phyloP scores from a whole-genome alignment of 2,888 invertebrate species.

The Cheilosia grossa region DNA sequence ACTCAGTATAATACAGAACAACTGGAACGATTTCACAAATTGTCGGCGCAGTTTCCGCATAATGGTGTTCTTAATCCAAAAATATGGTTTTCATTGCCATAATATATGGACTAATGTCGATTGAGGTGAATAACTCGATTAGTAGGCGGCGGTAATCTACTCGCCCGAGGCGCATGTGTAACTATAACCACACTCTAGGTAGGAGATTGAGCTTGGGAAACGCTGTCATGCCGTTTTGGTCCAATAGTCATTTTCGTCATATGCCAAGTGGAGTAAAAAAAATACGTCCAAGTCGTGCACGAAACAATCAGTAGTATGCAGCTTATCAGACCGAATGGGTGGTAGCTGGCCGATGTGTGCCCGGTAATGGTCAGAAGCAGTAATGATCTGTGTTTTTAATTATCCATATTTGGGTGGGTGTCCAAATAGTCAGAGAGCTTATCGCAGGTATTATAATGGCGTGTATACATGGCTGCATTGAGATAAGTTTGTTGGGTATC shows the following conservation, averaged over 20 bases:
- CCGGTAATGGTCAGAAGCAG: constrained; percentile 20
- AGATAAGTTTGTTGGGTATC: constrained; percentile 31
- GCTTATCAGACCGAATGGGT: constrained; percentile 45
- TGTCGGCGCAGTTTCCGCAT: constrained; percentile 28
- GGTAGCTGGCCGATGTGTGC: constrained; percentile 17
- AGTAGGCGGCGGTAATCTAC: constrained; percentile 48
- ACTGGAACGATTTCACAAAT: constrained; percentile 32
- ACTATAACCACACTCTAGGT: not conserved
- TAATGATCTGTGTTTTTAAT: constrained; percentile 49
- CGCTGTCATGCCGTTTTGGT: constrained; percentile 42
- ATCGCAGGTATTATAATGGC: constrained; percentile 58
- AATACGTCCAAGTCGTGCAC: constrained; percentile 49
- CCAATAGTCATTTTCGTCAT: constrained; percentile 59
- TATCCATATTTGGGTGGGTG: constrained; percentile 60
- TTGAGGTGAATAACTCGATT: constrained; percentile 67
- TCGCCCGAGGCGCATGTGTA: constrained; percentile 32
- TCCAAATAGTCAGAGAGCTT: constrained; percentile 10
- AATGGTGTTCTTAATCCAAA: constrained; percentile 50
- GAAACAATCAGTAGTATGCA: constrained; percentile 30
- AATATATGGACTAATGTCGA: constrained; percentile 66
- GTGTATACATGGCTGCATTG: constrained; percentile 55
- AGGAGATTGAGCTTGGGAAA: not conserved
- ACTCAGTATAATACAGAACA: not conserved
- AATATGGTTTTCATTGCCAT: constrained; percentile 71
- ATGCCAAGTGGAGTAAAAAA: not conserved